Evolutionary conservation across 1,140 invertebrate genomes (phyloP), one percentile per base, ranked within the genome.

Genomic region (Ostrea denselamellosa): DNA sequence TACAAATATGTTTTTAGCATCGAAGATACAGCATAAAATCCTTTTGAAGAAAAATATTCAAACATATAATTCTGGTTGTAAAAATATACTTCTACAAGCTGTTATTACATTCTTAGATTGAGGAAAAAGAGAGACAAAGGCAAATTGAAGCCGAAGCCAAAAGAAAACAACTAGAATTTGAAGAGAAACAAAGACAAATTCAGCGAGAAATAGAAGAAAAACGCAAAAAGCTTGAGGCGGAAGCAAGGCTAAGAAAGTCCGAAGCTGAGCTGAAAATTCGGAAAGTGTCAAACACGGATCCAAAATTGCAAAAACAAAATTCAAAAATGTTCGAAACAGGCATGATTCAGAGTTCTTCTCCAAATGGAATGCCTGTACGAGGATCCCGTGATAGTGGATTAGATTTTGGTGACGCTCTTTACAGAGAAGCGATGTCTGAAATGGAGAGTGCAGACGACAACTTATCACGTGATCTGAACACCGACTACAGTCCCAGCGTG

Each of bases 161-260:
- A 85, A 77, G 28, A 25, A 77, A 28, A 25, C 25, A 28, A 82
- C 17, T 86, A 58, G 84, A 88, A 58, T 84, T 68, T 25, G 52
- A 90, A 86, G 87, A 89, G 8, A 51, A 86, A 52, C 34, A 85
- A 68, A 85, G 85, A 71, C 8, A n/a, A 51, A n/a, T 25, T 2
- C 14, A 83, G 52, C 85, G 81, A 28, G 85, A 68, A 9, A 71
- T 84, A 85, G 87, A 88, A 34, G 86, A 89, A 22, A 88, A 91
- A 62, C n/a, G 89, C 51, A 58, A 51, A 51, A 34, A 28, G 28
- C 53, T 71, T 12, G 86, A 84, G 44, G 56, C 51, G 12, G 25
- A 77, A 34, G 28, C 68, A 17, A 77, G 14, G 14, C 25, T 19
- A 14, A 62, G 25, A 10, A 77, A 77, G 28, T 34, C 28, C 8